These are phyloP conservation scores for Seriola dumerili DNA, from an alignment of 2,113 vertebrate genomes.

Conservation along the genomic window DNA sequence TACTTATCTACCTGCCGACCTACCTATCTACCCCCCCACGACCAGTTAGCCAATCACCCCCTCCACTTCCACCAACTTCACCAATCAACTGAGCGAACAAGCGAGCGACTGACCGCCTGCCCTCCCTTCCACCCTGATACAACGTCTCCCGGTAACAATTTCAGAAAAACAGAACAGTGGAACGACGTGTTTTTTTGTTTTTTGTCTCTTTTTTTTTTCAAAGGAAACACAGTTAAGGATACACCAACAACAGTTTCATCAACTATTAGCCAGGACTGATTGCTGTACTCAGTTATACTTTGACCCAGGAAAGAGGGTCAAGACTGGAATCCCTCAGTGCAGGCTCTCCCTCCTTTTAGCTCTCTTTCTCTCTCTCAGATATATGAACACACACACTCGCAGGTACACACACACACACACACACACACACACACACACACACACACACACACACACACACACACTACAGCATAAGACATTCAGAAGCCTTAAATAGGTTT, in stretches of 20 bases:
- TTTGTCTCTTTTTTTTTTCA: background rate
- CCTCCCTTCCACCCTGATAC: conserved; percentile 61
- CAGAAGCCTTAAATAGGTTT: conserved; percentile 40
- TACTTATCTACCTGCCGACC: conserved; percentile 48
- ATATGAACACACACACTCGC: conserved; percentile 47
- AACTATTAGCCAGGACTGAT: conserved; percentile 58
- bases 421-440: conserved; percentile 65
- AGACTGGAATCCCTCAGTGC: conserved; percentile 67
- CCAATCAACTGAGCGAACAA: conserved; percentile 34
- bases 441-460: conserved; percentile 69
- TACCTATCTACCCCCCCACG: conserved; percentile 31
- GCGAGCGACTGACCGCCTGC: conserved; percentile 43
- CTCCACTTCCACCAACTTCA: conserved; percentile 45
- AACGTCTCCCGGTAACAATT: conserved; percentile 51
- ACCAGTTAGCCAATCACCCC: conserved; percentile 64
- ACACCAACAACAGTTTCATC: conserved; percentile 50
- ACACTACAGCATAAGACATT: conserved; percentile 53
- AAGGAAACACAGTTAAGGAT: conserved; percentile 41
- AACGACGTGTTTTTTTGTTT: conserved; percentile 34
- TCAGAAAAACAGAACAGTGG: conserved; percentile 56
- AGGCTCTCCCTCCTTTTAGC: conserved; percentile 60
- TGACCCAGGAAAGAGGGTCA: conserved; percentile 61
- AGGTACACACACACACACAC: conserved; percentile 70
- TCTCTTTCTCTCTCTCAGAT: conserved; percentile 53
- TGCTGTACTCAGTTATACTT: conserved; percentile 62